Evolutionary conservation across 2,888 invertebrate genomes (phyloP), one percentile per base, ranked within the genome.

Genomic region (Colostygia pectinataria): DNA sequence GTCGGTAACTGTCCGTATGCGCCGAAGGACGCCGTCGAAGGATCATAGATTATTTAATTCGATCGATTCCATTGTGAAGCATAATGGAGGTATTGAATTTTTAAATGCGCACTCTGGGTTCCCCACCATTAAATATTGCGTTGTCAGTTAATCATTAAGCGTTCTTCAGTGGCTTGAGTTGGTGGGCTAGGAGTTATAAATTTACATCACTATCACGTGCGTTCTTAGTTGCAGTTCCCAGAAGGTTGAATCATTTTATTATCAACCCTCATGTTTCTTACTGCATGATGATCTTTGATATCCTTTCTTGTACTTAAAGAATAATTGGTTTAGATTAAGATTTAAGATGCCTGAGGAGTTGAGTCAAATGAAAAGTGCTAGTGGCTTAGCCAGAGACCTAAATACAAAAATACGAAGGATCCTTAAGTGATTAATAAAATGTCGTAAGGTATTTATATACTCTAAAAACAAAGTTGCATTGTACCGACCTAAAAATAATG

Each of bases 261-360:
- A 71, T 66, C 60, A 59, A 59, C 54, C 53, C 58, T 4, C 73
- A 74, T 84, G 82, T 82, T 76, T 83, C 84, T 83, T 76, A 69
- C 53, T 40, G 42, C 56, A 54, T 69, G 75, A 76, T 79, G 77
- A 80, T 83, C 77, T 83, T 65, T 80, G 83, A 84, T 85, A 82
- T 77, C 76, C 74, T 75, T 74, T 71, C 74, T 71, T 65, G 73
- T 68, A 60, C 58, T 61, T 69, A 75, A 73, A 75, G 62, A 70
- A n/a, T n/a, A n/a, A n/a, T n/a, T n/a, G n/a, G 77, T 77, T 77
- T 74, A 59, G 56, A 52, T 49, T 49, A 46, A 46, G 42, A 42
- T 40, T 51, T 50, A 49, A 54, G 57, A 40, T 56, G 41, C 53
- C 50, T 53, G 53, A 49, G 53, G 60, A 57, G 57, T 57, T 41